Percentiles rank a stretch among this genome's conserved stretches.
Evolutionary conservation across 2,113 vertebrate genomes (phyloP).

Genomic region (Bubo bubo): DNA sequence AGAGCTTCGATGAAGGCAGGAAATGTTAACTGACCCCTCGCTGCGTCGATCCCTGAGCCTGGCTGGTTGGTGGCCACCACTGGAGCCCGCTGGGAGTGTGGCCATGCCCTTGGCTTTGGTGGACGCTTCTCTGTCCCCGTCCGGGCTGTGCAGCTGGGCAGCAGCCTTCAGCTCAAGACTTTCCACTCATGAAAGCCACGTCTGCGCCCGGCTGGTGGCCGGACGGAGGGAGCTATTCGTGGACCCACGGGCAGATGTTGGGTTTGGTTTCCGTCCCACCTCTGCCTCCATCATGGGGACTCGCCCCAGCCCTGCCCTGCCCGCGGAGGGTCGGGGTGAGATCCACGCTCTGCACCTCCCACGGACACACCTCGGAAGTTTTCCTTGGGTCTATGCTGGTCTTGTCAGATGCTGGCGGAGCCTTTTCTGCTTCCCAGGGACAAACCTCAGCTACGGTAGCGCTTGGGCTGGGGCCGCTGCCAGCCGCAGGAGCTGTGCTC

Average conservation of each 20-base stretch:
- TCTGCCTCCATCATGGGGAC: not conserved
- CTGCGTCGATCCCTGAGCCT: not conserved
- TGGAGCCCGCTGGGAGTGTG: not conserved
- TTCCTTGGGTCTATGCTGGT: not conserved
- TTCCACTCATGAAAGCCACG: fast-evolving
- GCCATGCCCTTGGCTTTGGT: not conserved
- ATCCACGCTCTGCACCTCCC: not conserved
- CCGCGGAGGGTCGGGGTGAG: not conserved
- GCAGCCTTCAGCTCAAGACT: not conserved
- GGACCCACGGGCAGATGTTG: slow-evolving; percentile 51
- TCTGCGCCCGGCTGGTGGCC: not conserved
- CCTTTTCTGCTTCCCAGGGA: slow-evolving; percentile 63
- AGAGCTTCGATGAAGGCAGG: not conserved
- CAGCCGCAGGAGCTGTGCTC: not conserved
- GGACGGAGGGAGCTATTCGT: not conserved
- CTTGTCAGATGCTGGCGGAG: not conserved
- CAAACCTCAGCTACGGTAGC: not conserved
- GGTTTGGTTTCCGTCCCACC: not conserved
- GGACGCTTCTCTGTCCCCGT: fast-evolving
- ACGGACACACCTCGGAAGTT: not conserved
- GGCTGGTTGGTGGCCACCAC: not conserved
- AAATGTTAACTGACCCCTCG: not conserved
- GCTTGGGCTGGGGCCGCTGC: not conserved
- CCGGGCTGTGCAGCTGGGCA: not conserved
- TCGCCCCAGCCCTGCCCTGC: not conserved